Base-by-base conservation (phyloP, 2,888 invertebrate species). In the Leucophora obtusa region DNA sequence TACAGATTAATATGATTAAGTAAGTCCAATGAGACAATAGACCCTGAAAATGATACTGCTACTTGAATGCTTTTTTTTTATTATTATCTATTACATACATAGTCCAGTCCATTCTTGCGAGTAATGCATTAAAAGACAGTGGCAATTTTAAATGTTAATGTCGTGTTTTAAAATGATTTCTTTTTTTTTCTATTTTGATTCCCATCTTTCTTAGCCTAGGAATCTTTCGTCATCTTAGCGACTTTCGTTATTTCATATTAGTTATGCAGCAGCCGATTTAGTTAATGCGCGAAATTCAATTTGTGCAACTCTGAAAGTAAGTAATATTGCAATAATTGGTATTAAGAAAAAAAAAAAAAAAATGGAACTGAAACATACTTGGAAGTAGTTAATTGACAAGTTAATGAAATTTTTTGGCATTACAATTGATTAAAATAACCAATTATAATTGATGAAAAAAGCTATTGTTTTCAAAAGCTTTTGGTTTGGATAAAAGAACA, bases 1-100 rank as follows among this genome's bases (percentile, higher is more conserved):
- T 63, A 43, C 51, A 75, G 79, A 71, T 75, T 80, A 68, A 75
- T 71, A 62, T 72, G 79, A 80, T 75, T 80, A 80, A 50, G 43
- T 62, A 59, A 65, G 54, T 59, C 66, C 65, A 75, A 75, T 80
- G 66, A 58, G 62, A 68, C 75, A 75, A 75, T 71, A 28, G 58
- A 17, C 60, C 38, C 11, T 63, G 68, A 51, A 72, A 73, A 62
- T 51, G 43, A 69, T 73, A 69, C 68, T 58, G 56, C 14, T 8
- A 78, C 35, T 38, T 69, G 38, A 65, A 53, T 18, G 10, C 14
- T 47, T 47, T 5, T 56, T 53, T 17, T 14, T 35, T 33, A 56
- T 59, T n/a, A 69, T 70, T 24, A 73, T 11, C 28, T 28, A 18
- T 2, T 38, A 62, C 33, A 28, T 65, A 53, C 35, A 43, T 18